Conservation (phyloP, 2,113 vertebrate genomes). For the Poicephalus gulielmi region DNA sequence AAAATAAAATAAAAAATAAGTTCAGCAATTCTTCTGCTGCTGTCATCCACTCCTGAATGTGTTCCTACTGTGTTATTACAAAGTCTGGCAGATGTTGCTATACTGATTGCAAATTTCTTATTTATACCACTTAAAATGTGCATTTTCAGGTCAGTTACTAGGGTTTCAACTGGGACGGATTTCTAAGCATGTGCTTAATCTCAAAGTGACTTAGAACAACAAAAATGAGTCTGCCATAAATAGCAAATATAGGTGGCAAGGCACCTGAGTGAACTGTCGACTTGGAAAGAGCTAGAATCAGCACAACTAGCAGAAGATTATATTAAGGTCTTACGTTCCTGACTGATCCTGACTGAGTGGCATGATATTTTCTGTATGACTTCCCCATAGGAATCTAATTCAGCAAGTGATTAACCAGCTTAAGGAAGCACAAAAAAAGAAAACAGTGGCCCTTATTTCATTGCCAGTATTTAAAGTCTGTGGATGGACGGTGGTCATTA, state of each 20-base stretch:
- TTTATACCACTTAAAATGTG: background rate
- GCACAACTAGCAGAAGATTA: background rate
- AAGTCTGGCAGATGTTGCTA: constrained; percentile 26
- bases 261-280: background rate
- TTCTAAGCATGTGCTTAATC: constrained; percentile 18
- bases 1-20: background rate
- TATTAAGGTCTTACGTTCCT: background rate
- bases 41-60: background rate
- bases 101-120: constrained; percentile 6
- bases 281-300: background rate
- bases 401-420: background rate
- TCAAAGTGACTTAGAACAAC: background rate
- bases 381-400: background rate
- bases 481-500: accelerated
- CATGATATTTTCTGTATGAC: background rate
- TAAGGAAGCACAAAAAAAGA: background rate
- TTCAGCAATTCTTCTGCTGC: constrained; percentile 14
- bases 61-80: constrained; percentile 28
- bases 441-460: background rate
- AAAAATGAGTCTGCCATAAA: background rate
- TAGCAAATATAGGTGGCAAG: background rate
- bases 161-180: background rate
- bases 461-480: background rate
- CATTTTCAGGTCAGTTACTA: background rate
- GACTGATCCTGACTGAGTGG: background rate